A percentile compares a stretch with the other conserved stretches of the same genome.
These are phyloP conservation scores for Euproctis similis DNA, from an alignment of 2,888 invertebrate species.

Conservation along the genomic window DNA sequence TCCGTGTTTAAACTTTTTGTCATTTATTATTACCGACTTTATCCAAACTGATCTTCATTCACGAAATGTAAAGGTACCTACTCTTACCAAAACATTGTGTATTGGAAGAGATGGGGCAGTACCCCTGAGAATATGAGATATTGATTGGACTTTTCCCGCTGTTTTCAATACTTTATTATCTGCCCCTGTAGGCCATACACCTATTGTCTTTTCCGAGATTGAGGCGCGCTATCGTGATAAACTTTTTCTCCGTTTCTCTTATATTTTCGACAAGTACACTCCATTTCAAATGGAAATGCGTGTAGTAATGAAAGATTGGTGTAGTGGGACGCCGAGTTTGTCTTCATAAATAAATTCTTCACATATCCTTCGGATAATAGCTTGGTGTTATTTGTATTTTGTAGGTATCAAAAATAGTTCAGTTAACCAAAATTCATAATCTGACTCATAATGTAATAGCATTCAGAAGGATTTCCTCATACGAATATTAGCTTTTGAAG, in stretches of 20 bases:
- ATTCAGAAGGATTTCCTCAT: no score
- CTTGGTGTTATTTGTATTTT: no score
- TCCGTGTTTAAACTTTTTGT: no score
- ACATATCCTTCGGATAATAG: no score
- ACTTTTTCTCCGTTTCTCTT: slow-evolving; percentile 18
- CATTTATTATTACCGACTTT: no score
- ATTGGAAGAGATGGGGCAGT: slow-evolving; percentile 11
- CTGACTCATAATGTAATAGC: no score
- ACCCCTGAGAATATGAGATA: slow-evolving; percentile 45
- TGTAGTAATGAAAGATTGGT: slow-evolving; percentile 10
- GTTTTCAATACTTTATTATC: slow-evolving; percentile 60
- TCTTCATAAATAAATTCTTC: no score
- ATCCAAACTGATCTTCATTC: no score
- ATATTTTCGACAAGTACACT: slow-evolving; percentile 14
- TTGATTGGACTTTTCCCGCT: slow-evolving; percentile 56
- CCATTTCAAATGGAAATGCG: slow-evolving; percentile 16
- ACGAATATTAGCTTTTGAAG: no score
- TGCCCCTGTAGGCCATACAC: slow-evolving; percentile 29
- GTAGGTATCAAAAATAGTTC: no score
- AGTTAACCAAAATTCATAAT: no score
- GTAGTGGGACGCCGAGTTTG: slow-evolving; percentile 6
- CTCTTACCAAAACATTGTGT: slow-evolving; percentile 5
- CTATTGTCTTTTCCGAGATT: slow-evolving; percentile 40
- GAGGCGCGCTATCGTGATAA: slow-evolving; percentile 28
- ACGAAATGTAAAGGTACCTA: slow-evolving; percentile 7